Evolutionary conservation across 2,888 invertebrate genomes (phyloP), one percentile per base, ranked within the genome.

Genomic region (Lycia hirtaria): DNA sequence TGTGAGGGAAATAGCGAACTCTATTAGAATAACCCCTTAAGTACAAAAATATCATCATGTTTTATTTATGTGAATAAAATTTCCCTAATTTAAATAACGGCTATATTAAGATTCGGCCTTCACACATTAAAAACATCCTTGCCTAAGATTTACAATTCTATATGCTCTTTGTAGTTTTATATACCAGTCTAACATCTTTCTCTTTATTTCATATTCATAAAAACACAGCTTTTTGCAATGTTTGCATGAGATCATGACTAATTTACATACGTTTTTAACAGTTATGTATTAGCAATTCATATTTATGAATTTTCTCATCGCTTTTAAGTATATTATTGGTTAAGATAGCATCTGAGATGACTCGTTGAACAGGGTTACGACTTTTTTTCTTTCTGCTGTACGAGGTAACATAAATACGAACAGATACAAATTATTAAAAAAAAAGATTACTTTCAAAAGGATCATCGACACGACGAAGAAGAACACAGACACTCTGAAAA

Each of bases 221-320:
- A 56, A 26, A 26, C 17, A 14, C 9, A 2, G n/a, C 47, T 56
- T 50, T 52, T 49, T 49, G 37, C 52, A 4, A 26, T 9, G 49
- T 64, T 64, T 64, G 58, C 64, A 62, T 66, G 52, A 41, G 33
- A 56, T 56, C 50, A 38, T 43, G 47, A 35, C 14, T 51, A 52
- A 56, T 64, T 56, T 64, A 40, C 57, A 40, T 52, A 33, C 47
- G 19, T 28, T 56, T 51, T 40, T 14, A 60, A 61, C 62, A 64
- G 58, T 58, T 66, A 60, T 52, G 22, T 33, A 64, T 64, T 61
- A 62, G 53, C 58, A 56, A 56, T 64, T 66, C 57, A 53, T 62
- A 54, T 52, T 51, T 37, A 26, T 48, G 56, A 55, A 61, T 60
- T 52, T 60, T 64, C 62, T 51, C 62, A 59, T 60, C 43, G 49